Base-by-base conservation (phyloP, 1,140 invertebrate genomes). In the Trichonephila clavipes region DNA sequence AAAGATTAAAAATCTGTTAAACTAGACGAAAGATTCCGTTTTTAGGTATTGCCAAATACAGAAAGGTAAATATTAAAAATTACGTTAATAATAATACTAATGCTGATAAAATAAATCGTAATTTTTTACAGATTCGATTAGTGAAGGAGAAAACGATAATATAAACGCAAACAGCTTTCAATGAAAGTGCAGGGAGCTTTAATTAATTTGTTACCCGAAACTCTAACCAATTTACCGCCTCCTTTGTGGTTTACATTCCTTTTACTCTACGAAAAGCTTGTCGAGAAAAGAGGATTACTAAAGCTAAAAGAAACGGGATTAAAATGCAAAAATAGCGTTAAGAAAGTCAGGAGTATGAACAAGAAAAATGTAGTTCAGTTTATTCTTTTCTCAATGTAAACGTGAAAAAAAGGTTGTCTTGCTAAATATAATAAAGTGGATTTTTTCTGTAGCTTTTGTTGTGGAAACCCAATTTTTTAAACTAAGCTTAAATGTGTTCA, bases 201-300 rank as follows among this genome's bases (percentile, higher is more conserved):
- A 92, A 92, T 92, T 92, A 92, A 92, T 92, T 92, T 92, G 83
- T 44, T 87, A 69, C 24, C 24, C 21, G 81, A 92, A 72, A 92
- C 83, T 61, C 83, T 85, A 72, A 40, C 59, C 61, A 92, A 61
- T 86, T 86, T 59, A 66, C 83, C 91, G 58, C 24, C 83, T 72
- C 51, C 24, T 83, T n/a, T 66, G 24, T 40, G 4, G 21, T 28
- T 88, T 91, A 18, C 58, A 8, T 21, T 7, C 66, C 10, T n/a
- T 51, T 69, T 69, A 69, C 66, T 24, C 24, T 34, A 72, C 44
- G 16, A 87, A 58, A 24, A 81, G 44, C 58, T 21, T 62, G 44
- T 28, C 62, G 40, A 40, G 69, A 21, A 92, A 92, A 92, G 91
- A 62, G 83, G 91, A 92, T 92, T 92, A 92, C 44, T 72, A 34